These are phyloP conservation scores for Drosophila algonquin DNA, from an alignment of 2,888 invertebrate genomes.

Conservation along the genomic window DNA sequence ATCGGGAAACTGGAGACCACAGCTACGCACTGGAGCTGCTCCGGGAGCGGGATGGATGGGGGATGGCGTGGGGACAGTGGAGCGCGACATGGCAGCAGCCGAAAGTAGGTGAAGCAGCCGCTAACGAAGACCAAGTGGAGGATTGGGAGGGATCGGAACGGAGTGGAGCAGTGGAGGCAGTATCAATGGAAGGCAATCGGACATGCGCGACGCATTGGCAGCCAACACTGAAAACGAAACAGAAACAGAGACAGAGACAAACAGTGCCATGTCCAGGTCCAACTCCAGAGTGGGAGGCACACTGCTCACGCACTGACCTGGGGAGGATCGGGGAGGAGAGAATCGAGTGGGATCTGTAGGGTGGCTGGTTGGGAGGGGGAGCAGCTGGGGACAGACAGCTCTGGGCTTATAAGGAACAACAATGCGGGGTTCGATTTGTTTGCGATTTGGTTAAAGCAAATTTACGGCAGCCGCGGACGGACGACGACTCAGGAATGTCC, in stretches of 20 bases:
- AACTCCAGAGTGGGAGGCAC: slow-evolving; percentile 54
- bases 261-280: slow-evolving; percentile 12
- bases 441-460: slow-evolving; percentile 72
- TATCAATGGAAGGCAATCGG: slow-evolving; percentile 76
- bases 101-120: slow-evolving; percentile 73
- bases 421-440: slow-evolving; percentile 69
- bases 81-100: slow-evolving; percentile 49
- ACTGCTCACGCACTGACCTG: slow-evolving; percentile 56
- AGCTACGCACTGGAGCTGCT: slow-evolving; percentile 36
- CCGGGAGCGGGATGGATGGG: background rate
- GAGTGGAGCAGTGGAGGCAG: slow-evolving; percentile 7
- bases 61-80: background rate
- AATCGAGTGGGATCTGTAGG: background rate
- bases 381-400: slow-evolving; percentile 22
- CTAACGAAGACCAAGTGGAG: slow-evolving; percentile 60
- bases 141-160: background rate
- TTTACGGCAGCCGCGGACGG: slow-evolving; percentile 50
- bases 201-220: slow-evolving; percentile 77
- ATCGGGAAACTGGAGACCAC: slow-evolving; percentile 52
- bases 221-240: slow-evolving; percentile 37
- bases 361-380: background rate
- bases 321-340: slow-evolving; percentile 4
- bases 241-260: slow-evolving; percentile 22
- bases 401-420: slow-evolving; percentile 57
- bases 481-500: slow-evolving; percentile 37